Evolutionary conservation across 2,888 invertebrate genomes (phyloP).

Genomic region (Dolichomitus sp.): DNA sequence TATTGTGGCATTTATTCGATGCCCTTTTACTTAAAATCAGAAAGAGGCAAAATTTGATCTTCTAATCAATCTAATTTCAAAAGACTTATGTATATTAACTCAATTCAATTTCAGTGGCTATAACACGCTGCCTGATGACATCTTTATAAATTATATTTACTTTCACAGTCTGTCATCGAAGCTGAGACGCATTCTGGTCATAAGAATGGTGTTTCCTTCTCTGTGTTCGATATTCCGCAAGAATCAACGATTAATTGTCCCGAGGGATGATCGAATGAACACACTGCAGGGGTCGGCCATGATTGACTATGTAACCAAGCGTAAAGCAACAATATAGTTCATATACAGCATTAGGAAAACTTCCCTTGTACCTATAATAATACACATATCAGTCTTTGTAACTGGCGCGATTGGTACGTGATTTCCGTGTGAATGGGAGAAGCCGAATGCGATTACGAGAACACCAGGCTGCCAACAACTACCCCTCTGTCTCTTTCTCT

Average conservation of each 20-base stretch:
- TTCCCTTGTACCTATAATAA: slow-evolving; percentile 20
- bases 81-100: neutral
- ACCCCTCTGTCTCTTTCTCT: neutral
- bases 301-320: slow-evolving; percentile 22
- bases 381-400: slow-evolving; percentile 6
- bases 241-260: slow-evolving; percentile 27
- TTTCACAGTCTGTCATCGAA: neutral
- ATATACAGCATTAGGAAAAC: slow-evolving; percentile 6
- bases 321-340: slow-evolving; percentile 5
- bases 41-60: neutral
- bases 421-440: slow-evolving; percentile 78
- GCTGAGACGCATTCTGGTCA: neutral
- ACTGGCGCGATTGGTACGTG: slow-evolving; percentile 68
- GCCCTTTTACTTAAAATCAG: slow-evolving; percentile 35
- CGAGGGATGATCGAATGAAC: slow-evolving; percentile 1
- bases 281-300: slow-evolving; percentile 4
- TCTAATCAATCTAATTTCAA: neutral
- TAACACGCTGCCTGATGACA: neutral
- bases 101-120: neutral
- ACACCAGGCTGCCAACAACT: slow-evolving; percentile 63
- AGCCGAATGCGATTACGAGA: slow-evolving; percentile 82
- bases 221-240: slow-evolving; percentile 2
- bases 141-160: neutral
- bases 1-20: neutral
- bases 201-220: neutral